Conservation (phyloP, 2,113 vertebrate species). For the Eulemur macaco region DNA sequence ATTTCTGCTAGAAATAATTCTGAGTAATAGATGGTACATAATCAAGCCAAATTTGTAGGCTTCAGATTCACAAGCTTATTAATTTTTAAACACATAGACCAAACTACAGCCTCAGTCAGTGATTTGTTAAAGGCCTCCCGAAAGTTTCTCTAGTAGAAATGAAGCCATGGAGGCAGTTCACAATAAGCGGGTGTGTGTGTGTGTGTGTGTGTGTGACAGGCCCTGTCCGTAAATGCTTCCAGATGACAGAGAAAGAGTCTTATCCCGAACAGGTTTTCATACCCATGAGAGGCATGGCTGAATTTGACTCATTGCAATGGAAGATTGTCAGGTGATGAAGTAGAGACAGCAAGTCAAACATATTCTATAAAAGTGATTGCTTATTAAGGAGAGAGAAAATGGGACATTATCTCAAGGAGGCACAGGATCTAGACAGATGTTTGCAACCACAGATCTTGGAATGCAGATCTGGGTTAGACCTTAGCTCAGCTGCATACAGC, state of each 20-base stretch:
- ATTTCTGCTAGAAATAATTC: conserved; percentile 26
- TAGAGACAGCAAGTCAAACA: not conserved
- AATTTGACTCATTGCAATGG: not conserved
- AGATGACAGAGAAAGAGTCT: not conserved
- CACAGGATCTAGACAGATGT: accelerated
- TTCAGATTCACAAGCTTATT: conserved; percentile 19
- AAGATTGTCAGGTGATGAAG: not conserved
- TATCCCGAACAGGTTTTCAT: not conserved
- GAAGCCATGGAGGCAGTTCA: not conserved
- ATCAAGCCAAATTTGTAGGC: not conserved
- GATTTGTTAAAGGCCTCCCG: not conserved
- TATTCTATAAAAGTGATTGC: not conserved
- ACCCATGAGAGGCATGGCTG: accelerated
- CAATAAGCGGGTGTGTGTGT: not conserved
- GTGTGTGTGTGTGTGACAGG: not conserved
- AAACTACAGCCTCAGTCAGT: not conserved
- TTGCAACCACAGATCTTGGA: not conserved
- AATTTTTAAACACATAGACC: not conserved
- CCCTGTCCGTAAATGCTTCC: not conserved
- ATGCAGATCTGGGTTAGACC: not conserved
- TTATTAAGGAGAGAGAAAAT: not conserved
- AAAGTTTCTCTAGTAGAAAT: not conserved
- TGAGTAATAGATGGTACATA: not conserved
- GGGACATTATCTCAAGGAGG: not conserved
- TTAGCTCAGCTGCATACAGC: not conserved